Evolutionary conservation across 2,888 invertebrate species (phyloP), one percentile per base, ranked within the genome.

Genomic region (Odontothrips loti): DNA sequence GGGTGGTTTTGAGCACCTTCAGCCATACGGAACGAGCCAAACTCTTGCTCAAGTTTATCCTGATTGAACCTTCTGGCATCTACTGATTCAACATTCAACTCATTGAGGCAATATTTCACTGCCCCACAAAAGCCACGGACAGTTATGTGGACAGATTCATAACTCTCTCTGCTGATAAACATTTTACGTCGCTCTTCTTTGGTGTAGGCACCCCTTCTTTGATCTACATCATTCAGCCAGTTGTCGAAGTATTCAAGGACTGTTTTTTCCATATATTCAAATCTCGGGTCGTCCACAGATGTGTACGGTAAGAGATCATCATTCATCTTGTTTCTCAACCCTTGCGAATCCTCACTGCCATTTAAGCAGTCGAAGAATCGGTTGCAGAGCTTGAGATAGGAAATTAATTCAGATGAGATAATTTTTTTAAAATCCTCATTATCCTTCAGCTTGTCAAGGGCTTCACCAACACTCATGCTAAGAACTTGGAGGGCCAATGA

Each of bases 41-140:
- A 63, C 63, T 63, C 63, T 20, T 63, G 63, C 20, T 63, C 63
- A 63, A 63, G 63, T 63, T 63, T 63, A 20, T 63, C 63, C 20
- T 63, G 63, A 63, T 63, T 63, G 20, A 63, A 63, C 15, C 20
- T 63, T 63, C 63, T 63, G 63, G 63, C 63, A 63, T 63, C 63
- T 63, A 63, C 63, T 63, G 63, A 63, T 17, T 11, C 11, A 20
- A 63, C 20, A 17, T 63, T 63, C 20, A 63, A 20, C 20, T 63
- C 20, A 11, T 63, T 11, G 20, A 63, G 63, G 20, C 63, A 63
- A 63, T n/a, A n/a, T n/a, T n/a, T n/a, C n/a, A n/a, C n/a, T n/a
- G n/a, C n/a, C n/a, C n/a, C n/a, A n/a, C n/a, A 63, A 20, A 63
- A 63, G 63, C 63, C 63, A 63, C 20, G 63, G 63, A 63, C 63